Percentiles rank a stretch among this genome's conserved stretches.
Conservation (phyloP, 2,797 vertebrate species). For the Neopelma chrysocephalum region DNA sequence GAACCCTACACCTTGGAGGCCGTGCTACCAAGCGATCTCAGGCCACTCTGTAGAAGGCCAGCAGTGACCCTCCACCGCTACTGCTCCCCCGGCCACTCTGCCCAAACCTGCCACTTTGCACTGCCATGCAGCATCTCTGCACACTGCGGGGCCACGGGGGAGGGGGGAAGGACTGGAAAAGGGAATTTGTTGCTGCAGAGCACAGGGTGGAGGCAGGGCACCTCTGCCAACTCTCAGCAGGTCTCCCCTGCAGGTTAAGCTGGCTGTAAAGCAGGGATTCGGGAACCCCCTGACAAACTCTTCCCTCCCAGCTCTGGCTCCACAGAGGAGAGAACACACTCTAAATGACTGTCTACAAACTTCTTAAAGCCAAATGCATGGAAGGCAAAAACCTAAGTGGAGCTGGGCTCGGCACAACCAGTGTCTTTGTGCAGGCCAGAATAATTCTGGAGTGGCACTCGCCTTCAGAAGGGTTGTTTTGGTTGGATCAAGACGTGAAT, state of each 20-base stretch:
- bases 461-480: slow-evolving; percentile 95
- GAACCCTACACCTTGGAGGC: not conserved
- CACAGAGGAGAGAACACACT: not conserved
- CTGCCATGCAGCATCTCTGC: not conserved
- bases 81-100: not conserved
- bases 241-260: not conserved
- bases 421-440: not conserved
- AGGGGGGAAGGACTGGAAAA: not conserved
- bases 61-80: not conserved
- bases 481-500: slow-evolving; percentile 92
- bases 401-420: not conserved
- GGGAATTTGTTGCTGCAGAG: not conserved
- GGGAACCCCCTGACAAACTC: not conserved
- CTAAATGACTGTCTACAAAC: not conserved
- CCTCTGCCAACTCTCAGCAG: not conserved
- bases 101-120: not conserved
- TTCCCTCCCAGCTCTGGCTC: not conserved
- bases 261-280: not conserved
- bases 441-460: not conserved
- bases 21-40: not conserved
- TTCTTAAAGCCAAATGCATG: not conserved
- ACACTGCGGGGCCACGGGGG: fast-evolving
- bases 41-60: not conserved
- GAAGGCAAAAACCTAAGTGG: not conserved
- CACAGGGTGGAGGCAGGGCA: not conserved